phyloP scores from a whole-genome alignment of 2,888 invertebrate genomes.

The Parelbella ahira region DNA sequence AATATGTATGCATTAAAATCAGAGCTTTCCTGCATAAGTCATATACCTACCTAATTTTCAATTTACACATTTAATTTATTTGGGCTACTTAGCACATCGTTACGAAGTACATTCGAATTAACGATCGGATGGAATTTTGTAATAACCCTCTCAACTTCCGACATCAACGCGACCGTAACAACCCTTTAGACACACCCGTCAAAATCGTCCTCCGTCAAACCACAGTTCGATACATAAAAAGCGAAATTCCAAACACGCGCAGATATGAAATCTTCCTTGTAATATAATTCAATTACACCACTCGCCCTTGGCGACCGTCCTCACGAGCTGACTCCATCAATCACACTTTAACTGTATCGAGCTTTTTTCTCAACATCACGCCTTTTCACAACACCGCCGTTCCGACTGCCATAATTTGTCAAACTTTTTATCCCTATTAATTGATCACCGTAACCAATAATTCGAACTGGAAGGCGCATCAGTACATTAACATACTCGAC shows the following conservation, averaged over 20 bases:
- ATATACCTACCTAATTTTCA: too few relatives aligned
- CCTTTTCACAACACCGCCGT: conserved; percentile 54
- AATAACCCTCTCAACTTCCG: conserved; percentile 48
- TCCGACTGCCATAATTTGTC: conserved; percentile 62
- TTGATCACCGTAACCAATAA: conserved; percentile 44
- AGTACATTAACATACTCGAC: conserved; percentile 62
- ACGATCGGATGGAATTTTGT: conserved; percentile 66
- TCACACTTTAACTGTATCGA: conserved; percentile 77
- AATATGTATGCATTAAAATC: too few relatives aligned
- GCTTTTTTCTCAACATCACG: conserved; percentile 49
- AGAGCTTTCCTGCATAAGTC: too few relatives aligned
- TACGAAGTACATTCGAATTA: too few relatives aligned
- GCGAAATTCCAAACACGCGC: conserved; percentile 43
- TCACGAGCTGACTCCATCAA: conserved; percentile 59
- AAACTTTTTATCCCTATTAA: conserved; percentile 67
- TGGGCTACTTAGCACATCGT: too few relatives aligned
- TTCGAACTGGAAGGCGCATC: conserved; percentile 30
- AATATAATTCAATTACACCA: conserved; percentile 68
- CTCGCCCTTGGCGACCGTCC: conserved; percentile 54
- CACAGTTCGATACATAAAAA: conserved; percentile 43
- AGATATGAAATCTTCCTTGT: conserved; percentile 45
- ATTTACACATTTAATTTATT: too few relatives aligned
- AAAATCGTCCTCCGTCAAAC: conserved; percentile 35
- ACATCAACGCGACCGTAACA: conserved; percentile 38
- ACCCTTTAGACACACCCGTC: conserved; percentile 34